phyloP scores from a whole-genome alignment of 2,797 vertebrate species.

The Sebastes oblongus region DNA sequence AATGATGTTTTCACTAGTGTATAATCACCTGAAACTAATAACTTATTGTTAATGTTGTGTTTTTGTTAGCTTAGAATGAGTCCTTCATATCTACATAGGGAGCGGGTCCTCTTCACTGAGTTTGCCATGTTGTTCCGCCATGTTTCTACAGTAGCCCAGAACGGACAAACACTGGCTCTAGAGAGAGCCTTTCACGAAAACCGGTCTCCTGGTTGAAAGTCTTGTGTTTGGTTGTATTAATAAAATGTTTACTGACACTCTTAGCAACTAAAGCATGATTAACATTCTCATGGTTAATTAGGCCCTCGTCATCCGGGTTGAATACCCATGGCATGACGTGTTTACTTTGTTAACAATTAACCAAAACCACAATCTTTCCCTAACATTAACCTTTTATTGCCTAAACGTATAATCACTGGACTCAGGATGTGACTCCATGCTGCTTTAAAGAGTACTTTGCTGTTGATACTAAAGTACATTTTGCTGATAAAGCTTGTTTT shows the following conservation, averaged over 20 bases:
- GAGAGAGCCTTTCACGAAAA: too few relatives aligned
- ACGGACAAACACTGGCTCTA: too few relatives aligned
- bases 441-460: background rate
- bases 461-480: background rate
- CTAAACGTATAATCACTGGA: background rate
- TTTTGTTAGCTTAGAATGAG: rapidly evolving
- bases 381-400: background rate
- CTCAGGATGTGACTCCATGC: background rate
- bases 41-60: too few relatives aligned
- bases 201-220: too few relatives aligned
- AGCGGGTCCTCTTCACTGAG: too few relatives aligned
- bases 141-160: too few relatives aligned
- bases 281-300: background rate
- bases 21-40: too few relatives aligned
- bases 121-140: rapidly evolving
- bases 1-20: too few relatives aligned
- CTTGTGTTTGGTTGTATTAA: too few relatives aligned
- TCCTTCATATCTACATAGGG: rapidly evolving
- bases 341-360: background rate
- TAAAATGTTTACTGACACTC: rapidly evolving
- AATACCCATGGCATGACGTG: background rate
- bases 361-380: too few relatives aligned
- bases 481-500: too few relatives aligned
- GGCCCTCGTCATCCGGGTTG: background rate
- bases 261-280: too few relatives aligned